Evolutionary conservation across 2,888 invertebrate species (phyloP).

Genomic region (Pachycephus smyrnensis): DNA sequence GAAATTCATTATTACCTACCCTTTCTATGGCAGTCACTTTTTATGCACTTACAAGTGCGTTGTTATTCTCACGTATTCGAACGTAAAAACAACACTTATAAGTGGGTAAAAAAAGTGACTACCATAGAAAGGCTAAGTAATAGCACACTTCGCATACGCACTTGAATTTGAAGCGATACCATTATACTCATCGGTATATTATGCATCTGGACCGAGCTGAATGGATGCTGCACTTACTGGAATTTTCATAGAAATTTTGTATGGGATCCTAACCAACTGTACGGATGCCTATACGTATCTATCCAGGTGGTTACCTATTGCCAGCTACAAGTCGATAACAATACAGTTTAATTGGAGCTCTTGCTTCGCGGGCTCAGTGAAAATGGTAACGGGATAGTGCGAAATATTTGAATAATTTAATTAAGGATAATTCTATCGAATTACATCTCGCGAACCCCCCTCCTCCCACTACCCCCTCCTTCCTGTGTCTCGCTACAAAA

Average conservation of each 20-base stretch:
- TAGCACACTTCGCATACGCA: too few species aligned
- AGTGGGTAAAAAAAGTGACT: too few species aligned
- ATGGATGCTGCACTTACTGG: too few species aligned
- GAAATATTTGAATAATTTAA: not conserved
- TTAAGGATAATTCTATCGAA: not conserved
- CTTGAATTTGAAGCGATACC: too few species aligned
- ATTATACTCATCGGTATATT: not conserved
- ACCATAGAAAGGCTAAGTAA: too few species aligned
- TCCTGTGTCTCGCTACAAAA: not conserved
- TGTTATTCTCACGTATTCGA: too few species aligned
- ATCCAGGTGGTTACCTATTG: not conserved
- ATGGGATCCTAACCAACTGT: not conserved
- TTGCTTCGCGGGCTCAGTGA: not conserved
- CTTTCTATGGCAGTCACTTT: too few species aligned
- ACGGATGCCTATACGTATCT: not conserved
- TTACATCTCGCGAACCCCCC: not conserved
- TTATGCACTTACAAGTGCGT: too few species aligned
- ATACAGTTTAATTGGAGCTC: not conserved
- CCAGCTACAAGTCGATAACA: not conserved
- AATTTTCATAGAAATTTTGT: too few species aligned
- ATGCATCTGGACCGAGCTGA: too few species aligned
- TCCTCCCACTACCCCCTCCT: not conserved
- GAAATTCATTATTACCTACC: too few species aligned
- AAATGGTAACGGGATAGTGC: not conserved
- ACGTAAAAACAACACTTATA: too few species aligned